These are phyloP conservation scores for Melanargia galathea DNA, from an alignment of 2,888 invertebrate genomes.

Conservation along the genomic window DNA sequence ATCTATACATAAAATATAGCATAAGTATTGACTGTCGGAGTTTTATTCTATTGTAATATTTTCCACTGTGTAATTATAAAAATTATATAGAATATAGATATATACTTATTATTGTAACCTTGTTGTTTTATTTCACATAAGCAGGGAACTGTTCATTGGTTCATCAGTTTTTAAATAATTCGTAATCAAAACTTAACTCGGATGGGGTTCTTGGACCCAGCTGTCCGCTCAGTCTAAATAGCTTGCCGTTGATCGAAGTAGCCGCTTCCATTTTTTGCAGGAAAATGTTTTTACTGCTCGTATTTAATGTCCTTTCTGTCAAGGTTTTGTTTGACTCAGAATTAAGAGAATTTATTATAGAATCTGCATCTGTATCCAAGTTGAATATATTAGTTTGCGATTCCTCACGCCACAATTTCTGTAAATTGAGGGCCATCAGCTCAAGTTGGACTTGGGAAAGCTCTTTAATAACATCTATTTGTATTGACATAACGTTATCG, in stretches of 20 bases:
- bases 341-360: slow-evolving; percentile 67
- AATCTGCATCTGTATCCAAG: slow-evolving; percentile 65
- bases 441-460: slow-evolving; percentile 84
- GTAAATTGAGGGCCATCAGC: slow-evolving; percentile 83
- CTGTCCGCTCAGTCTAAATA: slow-evolving; percentile 67
- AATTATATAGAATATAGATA: slow-evolving; percentile 12
- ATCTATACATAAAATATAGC: not conserved
- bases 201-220: slow-evolving; percentile 59
- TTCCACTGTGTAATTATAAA: not conserved
- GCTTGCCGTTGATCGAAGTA: slow-evolving; percentile 65
- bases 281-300: slow-evolving; percentile 66
- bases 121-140: slow-evolving; percentile 17
- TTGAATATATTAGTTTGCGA: slow-evolving; percentile 71
- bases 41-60: slow-evolving; percentile 2
- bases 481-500: slow-evolving; percentile 77
- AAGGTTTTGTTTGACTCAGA: slow-evolving; percentile 70
- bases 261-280: slow-evolving; percentile 75
- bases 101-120: slow-evolving; percentile 8
- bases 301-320: slow-evolving; percentile 66
- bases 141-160: not conserved
- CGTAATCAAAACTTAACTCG: slow-evolving; percentile 56
- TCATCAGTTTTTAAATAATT: slow-evolving; percentile 10
- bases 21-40: not conserved
- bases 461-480: slow-evolving; percentile 81
- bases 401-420: slow-evolving; percentile 79